Conservation (phyloP, 2,113 vertebrate genomes). For the Canis aureus region DNA sequence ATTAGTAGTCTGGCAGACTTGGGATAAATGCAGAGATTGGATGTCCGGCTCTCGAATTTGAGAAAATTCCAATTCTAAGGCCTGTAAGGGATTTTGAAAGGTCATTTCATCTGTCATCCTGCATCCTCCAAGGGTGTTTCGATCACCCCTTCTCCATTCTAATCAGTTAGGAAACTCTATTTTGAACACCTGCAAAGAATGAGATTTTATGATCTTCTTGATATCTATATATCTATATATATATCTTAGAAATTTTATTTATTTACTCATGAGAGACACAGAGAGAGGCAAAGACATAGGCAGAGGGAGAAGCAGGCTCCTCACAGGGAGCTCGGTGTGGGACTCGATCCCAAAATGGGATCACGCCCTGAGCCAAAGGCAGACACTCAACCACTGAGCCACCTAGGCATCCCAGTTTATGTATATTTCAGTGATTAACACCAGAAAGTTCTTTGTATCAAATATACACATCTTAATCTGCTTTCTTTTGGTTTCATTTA, state of each 20-base stretch:
- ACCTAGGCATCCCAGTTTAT: not conserved
- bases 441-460: conserved; percentile 51
- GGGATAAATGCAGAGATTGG: conserved; percentile 28
- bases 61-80: conserved; percentile 44
- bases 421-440: conserved; percentile 28
- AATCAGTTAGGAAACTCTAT: conserved; percentile 54
- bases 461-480: conserved; percentile 24
- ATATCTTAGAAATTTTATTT: too few species aligned
- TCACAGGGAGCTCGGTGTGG: too few species aligned
- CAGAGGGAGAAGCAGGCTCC: too few species aligned
- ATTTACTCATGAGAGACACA: too few species aligned
- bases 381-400: too few species aligned
- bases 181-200: conserved; percentile 40
- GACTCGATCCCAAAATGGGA: too few species aligned
- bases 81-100: conserved; percentile 58
- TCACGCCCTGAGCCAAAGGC: too few species aligned
- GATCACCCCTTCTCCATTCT: conserved; percentile 37
- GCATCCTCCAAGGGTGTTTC: not conserved
- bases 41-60: conserved; percentile 53
- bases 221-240: too few species aligned
- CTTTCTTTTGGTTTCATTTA: conserved; percentile 61
- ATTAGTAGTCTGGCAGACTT: conserved; percentile 35
- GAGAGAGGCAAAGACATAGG: too few species aligned
- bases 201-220: not conserved
- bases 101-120: conserved; percentile 1